Base-by-base conservation (phyloP, 2,888 invertebrate species). In the Sclerodermus sp. region DNA sequence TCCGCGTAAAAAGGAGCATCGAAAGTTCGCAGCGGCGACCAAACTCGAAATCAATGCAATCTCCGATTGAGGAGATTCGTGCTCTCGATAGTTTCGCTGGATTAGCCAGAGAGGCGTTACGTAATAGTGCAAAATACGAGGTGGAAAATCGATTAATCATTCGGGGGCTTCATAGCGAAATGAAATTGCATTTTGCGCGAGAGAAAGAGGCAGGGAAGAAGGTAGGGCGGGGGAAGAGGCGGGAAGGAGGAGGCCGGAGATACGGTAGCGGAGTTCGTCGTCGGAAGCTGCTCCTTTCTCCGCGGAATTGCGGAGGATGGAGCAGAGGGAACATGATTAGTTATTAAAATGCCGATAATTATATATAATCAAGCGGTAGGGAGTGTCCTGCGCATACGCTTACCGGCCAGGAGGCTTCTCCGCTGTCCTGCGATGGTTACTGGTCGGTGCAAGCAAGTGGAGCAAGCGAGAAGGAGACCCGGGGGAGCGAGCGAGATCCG, bases 311-410 rank as follows among this genome's bases (percentile, higher is more conserved):
- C 60, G 68, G 62, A 62, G 64, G 64, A 58, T 56, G 63, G 47
- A 47, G 38, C 55, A 16, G 62, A 55, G 64, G 67, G 69, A 71
- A 76, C 77, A 77, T 77, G 77, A 77, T 77, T 73, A 77, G 76
- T 76, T 77, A 77, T 77, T 76, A 77, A 77, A 77, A 77, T 77
- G 71, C 71, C 72, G 71, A 75, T 77, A 77, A 77, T 77, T 74
- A 76, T 70, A 77, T 77, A 77, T 77, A 77, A 77, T 77, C 75
- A 77, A 71, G 67, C 58, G 57, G 59, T 60, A 66, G 75, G 77
- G 76, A 73, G 76, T 76, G 76, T 76, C 76, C 68, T 62, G 68
- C 66, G 70, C 68, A 72, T 64, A 64, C 62, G 64, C 49, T 64
- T 64, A 64, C 62, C 60, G 58, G 57, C 49, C 53, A 53, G 51